Base-by-base conservation (phyloP, 2,113 vertebrate genomes). In the Stigmatopora nigra region DNA sequence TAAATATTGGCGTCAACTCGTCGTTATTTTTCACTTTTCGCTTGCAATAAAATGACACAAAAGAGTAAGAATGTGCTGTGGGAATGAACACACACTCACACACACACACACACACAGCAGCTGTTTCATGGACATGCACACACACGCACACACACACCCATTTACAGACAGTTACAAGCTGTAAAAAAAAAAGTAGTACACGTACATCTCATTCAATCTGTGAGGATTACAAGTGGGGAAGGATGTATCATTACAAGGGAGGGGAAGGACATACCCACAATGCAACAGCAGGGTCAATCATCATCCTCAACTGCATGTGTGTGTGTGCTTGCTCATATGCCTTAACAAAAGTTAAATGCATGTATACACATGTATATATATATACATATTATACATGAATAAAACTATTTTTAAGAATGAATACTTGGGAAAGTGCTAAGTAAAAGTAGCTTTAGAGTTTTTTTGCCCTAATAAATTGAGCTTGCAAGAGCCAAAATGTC, bases 211-310 rank as follows among this genome's bases (percentile, higher is more conserved):
- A 67, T 73, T 69, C 61, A 79, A 77, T 83, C 70, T 72, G 38
- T 51, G 55, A 60, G 75, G 79, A 83, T 86, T 82, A 84, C 67
- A 71, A 41, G 52, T 58, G 48, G 3, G 51, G 53, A n/a, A 15
- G 59, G 67, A 38, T 17, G 49, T 1, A 31, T 60, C 36, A 3
- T 49, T 62, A 64, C 60, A 47, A 49, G 31, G 56, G 58, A 59
- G 56, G 61, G 4, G 44, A 45, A 53, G 67, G 49, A 80, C 70
- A 61, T 70, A 62, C 49, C 73, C 68, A 69, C 71, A 80, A 75
- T 72, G 78, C 77, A 61, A 48, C 45, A 62, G 70, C 44, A 47
- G 63, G 55, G 72, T 74, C 70, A 20, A 13, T 56, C 53, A 31
- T 56, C 14, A 35, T 31, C 12, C 17, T 61, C 19, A 61, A 16